These are phyloP conservation scores for Myotis lucifugus DNA, from an alignment of 2,113 vertebrate species.

Conservation along the genomic window DNA sequence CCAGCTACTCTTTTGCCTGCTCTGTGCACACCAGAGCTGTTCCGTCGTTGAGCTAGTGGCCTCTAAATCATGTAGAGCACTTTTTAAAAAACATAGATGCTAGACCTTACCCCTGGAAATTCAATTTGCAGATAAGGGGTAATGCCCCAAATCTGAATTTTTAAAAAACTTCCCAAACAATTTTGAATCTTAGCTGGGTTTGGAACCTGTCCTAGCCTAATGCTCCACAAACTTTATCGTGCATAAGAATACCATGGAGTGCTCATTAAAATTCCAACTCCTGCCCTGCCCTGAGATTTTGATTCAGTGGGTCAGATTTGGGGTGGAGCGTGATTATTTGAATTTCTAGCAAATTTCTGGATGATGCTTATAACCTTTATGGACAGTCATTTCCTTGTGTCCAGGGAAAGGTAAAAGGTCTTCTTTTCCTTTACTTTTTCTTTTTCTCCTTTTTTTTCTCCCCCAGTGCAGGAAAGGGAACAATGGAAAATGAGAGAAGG, in stretches of 20 bases:
- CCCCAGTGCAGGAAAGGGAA: neutral
- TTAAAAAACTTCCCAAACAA: neutral
- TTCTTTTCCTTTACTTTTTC: neutral
- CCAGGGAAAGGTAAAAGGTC: neutral
- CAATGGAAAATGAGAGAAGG: neutral
- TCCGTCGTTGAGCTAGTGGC: neutral
- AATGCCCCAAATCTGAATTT: neutral
- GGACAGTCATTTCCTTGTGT: neutral
- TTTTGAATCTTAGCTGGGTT: neutral
- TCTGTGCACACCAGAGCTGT: neutral
- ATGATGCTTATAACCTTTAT: neutral
- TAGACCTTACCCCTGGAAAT: neutral
- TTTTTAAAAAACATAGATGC: neutral
- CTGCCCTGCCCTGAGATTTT: neutral
- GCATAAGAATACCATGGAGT: neutral
- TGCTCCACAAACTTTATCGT: neutral
- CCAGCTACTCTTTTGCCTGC: neutral
- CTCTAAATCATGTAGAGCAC: neutral
- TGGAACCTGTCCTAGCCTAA: neutral
- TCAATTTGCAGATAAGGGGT: neutral
- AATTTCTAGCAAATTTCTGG: neutral
- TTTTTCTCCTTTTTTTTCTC: neutral
- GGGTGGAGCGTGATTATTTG: neutral
- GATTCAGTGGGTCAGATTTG: neutral
- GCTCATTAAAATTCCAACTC: neutral